Evolutionary conservation across 1,140 invertebrate species (phyloP).

Genomic region (Phthorimaea operculella): DNA sequence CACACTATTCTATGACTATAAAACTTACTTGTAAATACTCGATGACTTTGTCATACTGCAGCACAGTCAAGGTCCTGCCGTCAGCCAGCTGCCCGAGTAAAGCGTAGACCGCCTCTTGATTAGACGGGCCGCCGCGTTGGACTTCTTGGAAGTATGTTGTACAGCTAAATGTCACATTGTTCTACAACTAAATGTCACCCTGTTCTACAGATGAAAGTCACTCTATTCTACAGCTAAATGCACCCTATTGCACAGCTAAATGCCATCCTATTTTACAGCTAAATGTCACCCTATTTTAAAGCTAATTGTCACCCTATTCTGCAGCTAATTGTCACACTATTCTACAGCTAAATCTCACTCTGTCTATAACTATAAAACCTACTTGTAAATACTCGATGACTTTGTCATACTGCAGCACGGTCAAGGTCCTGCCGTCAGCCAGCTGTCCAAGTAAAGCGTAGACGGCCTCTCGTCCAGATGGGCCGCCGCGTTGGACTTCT

Average conservation of each 20-base stretch:
- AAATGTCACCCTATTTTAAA: too few relatives aligned
- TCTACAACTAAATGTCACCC: too few relatives aligned
- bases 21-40: slow-evolving; percentile 73
- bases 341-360: too few relatives aligned
- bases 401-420: slow-evolving; percentile 82
- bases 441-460: slow-evolving; percentile 82
- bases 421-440: slow-evolving; percentile 82
- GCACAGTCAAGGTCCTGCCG: slow-evolving; percentile 79
- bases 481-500: slow-evolving; percentile 73
- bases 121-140: slow-evolving; percentile 66
- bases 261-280: too few relatives aligned
- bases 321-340: too few relatives aligned
- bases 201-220: too few relatives aligned
- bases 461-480: slow-evolving; percentile 70
- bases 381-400: slow-evolving; percentile 80
- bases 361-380: not conserved
- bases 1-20: not conserved
- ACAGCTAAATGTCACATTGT: too few relatives aligned
- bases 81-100: slow-evolving; percentile 83
- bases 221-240: too few relatives aligned
- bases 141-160: slow-evolving; percentile 87
- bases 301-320: too few relatives aligned
- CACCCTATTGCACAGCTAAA: too few relatives aligned
- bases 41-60: slow-evolving; percentile 85
- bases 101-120: slow-evolving; percentile 75